phyloP scores from a whole-genome alignment of 2,888 invertebrate species.

The Monochamus alternatus region DNA sequence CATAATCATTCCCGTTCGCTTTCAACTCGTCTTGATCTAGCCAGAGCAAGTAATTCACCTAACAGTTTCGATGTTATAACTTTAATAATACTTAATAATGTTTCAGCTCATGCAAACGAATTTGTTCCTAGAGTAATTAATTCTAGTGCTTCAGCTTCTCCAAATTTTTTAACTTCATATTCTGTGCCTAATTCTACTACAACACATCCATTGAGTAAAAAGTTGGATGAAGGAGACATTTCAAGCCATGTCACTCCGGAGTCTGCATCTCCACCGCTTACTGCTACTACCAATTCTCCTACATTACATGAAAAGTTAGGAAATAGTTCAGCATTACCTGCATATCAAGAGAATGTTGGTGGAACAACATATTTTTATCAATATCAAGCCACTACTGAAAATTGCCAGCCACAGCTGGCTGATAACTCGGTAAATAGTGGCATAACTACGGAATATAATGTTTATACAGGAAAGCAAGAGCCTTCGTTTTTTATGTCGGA shows the following conservation, averaged over 20 bases:
- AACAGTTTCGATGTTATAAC: slow-evolving; percentile 28
- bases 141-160: slow-evolving; percentile 62
- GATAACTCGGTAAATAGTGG: slow-evolving; percentile 52
- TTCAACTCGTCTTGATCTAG: slow-evolving; percentile 57
- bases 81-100: slow-evolving; percentile 38
- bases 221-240: slow-evolving; percentile 56
- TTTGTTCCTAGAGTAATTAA: slow-evolving; percentile 58
- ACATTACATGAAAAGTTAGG: slow-evolving; percentile 66
- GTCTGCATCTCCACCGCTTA: slow-evolving; percentile 64
- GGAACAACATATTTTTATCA: slow-evolving; percentile 96
- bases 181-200: slow-evolving; percentile 60
- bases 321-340: slow-evolving; percentile 62
- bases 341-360: slow-evolving; percentile 88
- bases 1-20: slow-evolving; percentile 58
- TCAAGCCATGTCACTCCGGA: slow-evolving; percentile 53
- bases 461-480: slow-evolving; percentile 77
- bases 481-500: slow-evolving; percentile 87
- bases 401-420: slow-evolving; percentile 56
- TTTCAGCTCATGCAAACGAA: slow-evolving; percentile 58
- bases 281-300: slow-evolving; percentile 67
- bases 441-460: slow-evolving; percentile 73
- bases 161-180: slow-evolving; percentile 69
- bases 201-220: slow-evolving; percentile 56
- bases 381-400: slow-evolving; percentile 52
- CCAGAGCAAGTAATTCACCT: slow-evolving; percentile 56